Base-by-base conservation (phyloP, 2,113 vertebrate species). In the Oryzias celebensis region DNA sequence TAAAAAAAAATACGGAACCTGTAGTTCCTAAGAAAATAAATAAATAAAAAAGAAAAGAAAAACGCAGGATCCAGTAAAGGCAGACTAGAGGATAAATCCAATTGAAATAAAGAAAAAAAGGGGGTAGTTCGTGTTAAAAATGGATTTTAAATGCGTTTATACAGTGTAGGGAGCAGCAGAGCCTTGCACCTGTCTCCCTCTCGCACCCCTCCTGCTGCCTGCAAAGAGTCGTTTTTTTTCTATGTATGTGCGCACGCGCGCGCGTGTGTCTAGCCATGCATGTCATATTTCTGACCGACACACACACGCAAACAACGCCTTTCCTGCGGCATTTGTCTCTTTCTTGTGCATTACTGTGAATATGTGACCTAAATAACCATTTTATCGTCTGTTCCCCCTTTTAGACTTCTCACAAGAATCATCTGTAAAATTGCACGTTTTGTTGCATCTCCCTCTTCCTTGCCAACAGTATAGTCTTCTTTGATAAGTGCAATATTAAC, bases 271-370 rank as follows among this genome's bases (percentile, higher is more conserved):
- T 46, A 85, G 64, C 75, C 82, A 90, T 85, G 89, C 86, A 74
- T 86, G 90, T 83, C 80, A 87, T 85, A 86, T 87, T 80, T 85
- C 66, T 67, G 72, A 66, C 80, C 60, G 69, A 81, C 48, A 64
- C 79, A 80, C 61, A 52, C 71, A 71, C 62, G 57, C 81, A 82
- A 78, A 78, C 77, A 65, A 81, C 73, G 87, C 68, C 82, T 82
- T 81, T 88, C 87, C 87, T 84, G 85, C 81, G 84, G 86, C 88
- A 87, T 88, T 85, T 85, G 80, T 87, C 86, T 86, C 87, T 88
- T 83, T 77, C 73, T 80, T 79, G 78, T 69, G 78, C 78, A 65
- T 77, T 76, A 66, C 78, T 73, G 71, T 68, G 81, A 85, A 85
- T 63, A 78, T 79, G 84, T 87, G 90, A 90, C 89, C 90, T 82